Evolutionary conservation across 2,113 vertebrate species (phyloP).

Genomic region (Romanogobio albipinnatus): DNA sequence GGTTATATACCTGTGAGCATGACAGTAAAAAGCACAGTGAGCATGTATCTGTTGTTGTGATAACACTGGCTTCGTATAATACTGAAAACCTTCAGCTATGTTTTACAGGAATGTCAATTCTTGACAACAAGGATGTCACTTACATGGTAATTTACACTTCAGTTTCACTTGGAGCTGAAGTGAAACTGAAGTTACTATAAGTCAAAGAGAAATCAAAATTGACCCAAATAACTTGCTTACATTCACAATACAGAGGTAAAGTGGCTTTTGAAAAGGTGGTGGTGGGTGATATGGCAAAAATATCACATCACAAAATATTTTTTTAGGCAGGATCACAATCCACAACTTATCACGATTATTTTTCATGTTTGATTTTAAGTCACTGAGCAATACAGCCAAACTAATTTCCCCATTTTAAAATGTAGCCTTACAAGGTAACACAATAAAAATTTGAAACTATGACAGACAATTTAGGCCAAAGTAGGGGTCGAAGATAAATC

Average conservation of each 20-base stretch:
- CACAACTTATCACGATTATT: no score
- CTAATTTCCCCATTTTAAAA: no score
- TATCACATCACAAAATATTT: no score
- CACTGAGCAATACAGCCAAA: no score
- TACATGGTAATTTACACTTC: not conserved
- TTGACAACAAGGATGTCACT: not conserved
- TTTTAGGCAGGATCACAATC: no score
- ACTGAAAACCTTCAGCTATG: not conserved
- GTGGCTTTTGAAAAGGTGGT: no score
- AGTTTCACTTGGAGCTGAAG: not conserved
- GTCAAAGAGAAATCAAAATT: not conserved
- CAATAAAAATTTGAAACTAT: no score
- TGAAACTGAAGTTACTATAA: not conserved
- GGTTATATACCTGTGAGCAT: constrained; percentile 87
- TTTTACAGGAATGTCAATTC: not conserved
- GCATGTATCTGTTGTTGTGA: not conserved
- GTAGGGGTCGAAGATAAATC: no score
- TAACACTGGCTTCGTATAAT: not conserved
- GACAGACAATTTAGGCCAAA: no score
- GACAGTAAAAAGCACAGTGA: not conserved
- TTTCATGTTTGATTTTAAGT: no score
- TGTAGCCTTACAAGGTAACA: no score
- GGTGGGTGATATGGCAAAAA: no score
- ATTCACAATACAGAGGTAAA: not conserved
- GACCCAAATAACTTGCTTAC: not conserved